Conservation (phyloP, 2,797 vertebrate genomes). For the Xiphophorus birchmanni region DNA sequence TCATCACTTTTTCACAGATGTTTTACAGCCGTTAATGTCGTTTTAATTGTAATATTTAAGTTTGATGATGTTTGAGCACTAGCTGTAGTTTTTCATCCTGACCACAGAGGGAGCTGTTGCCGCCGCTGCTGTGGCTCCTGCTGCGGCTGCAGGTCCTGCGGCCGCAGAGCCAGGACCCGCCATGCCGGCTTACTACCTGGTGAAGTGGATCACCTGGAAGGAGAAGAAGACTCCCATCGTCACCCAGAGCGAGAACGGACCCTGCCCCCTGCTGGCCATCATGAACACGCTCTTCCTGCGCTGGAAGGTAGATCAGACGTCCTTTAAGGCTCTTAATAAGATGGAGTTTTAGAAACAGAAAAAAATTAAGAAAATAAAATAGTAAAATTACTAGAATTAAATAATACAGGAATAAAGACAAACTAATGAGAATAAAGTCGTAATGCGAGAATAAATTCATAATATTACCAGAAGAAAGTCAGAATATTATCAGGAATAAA, state of each 20-base stretch:
- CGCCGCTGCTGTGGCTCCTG: not conserved
- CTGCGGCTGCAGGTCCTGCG: not conserved
- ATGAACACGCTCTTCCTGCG: conserved; percentile 92
- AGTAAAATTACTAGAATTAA: too few relatives aligned
- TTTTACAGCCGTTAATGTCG: not conserved
- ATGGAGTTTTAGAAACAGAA: too few relatives aligned
- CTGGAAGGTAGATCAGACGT: conserved; percentile 86
- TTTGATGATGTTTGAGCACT: not conserved
- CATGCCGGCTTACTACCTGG: conserved; percentile 83
- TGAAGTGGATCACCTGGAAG: conserved; percentile 97
- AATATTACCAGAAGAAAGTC: too few relatives aligned
- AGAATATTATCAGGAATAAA: too few relatives aligned
- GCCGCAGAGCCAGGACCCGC: conserved; percentile 28
- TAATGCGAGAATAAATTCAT: too few relatives aligned
- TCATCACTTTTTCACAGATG: not conserved
- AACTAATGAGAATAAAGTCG: too few relatives aligned
- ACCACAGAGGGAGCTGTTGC: conserved; percentile 52
- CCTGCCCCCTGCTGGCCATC: conserved; percentile 94
- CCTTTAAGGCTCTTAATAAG: not conserved
- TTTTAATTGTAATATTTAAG: not conserved
- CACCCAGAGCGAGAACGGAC: conserved; percentile 92
- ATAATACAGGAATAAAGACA: too few relatives aligned
- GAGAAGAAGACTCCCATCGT: conserved; percentile 89
- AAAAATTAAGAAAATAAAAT: too few relatives aligned
- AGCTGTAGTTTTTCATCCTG: conserved; percentile 13